Conservation (phyloP, 1,140 invertebrate species). For the Aphelenchoides fujianensis region DNA sequence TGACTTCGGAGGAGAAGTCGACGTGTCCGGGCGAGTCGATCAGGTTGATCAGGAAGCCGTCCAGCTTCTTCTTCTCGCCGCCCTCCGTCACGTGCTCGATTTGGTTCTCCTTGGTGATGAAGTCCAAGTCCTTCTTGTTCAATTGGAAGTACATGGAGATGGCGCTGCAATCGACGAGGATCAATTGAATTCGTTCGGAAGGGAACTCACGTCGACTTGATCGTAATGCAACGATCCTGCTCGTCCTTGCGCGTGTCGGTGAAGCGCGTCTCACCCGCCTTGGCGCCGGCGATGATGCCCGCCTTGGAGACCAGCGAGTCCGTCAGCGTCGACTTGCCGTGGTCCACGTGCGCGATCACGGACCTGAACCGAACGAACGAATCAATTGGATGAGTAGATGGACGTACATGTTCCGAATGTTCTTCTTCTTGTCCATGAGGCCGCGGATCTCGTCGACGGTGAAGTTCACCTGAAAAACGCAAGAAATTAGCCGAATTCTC, state of each 20-base stretch:
- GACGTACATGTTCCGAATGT: slow-evolving; percentile 91
- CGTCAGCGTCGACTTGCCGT: slow-evolving; percentile 98
- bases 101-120: slow-evolving; percentile 69
- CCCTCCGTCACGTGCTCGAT: slow-evolving; percentile 69
- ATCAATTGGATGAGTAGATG: not conserved
- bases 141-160: slow-evolving; percentile 98
- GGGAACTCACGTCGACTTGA: slow-evolving; percentile 92
- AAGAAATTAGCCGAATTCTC: no score
- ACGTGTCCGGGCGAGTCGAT: slow-evolving; percentile 99
- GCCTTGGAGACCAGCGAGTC: slow-evolving; percentile 99
- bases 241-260: slow-evolving; percentile 99
- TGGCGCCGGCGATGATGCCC: slow-evolving; percentile 96
- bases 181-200: slow-evolving; percentile 11
- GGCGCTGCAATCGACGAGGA: slow-evolving; percentile 69
- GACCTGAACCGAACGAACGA: slow-evolving; percentile 65
- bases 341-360: slow-evolving; percentile 99
- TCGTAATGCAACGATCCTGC: slow-evolving; percentile 98
- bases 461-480: slow-evolving; percentile 94
- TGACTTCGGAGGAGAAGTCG: slow-evolving; percentile 98
- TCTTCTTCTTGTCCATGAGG: slow-evolving; percentile 99
- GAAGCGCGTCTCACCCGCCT: slow-evolving; percentile 96
- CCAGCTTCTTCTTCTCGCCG: slow-evolving; percentile 77
- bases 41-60: slow-evolving; percentile 97
- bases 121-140: slow-evolving; percentile 75
- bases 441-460: slow-evolving; percentile 98